Evolutionary conservation across 2,113 vertebrate species (phyloP).

Genomic region (Tympanuchus pallidicinctus): DNA sequence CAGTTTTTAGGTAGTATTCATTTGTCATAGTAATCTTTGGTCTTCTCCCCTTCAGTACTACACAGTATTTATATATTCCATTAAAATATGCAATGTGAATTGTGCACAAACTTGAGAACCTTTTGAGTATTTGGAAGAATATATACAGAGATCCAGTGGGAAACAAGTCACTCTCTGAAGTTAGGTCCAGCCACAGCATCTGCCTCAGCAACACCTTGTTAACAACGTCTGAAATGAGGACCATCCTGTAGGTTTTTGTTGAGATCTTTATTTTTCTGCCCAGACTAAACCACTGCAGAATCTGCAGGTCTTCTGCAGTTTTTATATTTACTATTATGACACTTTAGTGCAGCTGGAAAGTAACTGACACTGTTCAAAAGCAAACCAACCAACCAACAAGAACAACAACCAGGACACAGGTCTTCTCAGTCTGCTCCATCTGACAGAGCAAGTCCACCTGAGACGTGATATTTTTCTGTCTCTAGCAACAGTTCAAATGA

Average conservation of each 20-base stretch:
- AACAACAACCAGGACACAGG: too few relatives aligned
- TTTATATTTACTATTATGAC: neutral
- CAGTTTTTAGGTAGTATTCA: neutral
- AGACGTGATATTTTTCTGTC: neutral
- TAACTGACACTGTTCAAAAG: neutral
- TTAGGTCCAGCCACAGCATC: neutral
- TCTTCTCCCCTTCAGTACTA: neutral
- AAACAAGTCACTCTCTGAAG: neutral
- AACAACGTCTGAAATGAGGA: neutral
- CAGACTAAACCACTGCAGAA: neutral
- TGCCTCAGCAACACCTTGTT: neutral
- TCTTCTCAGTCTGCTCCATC: neutral
- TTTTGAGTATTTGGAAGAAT: neutral
- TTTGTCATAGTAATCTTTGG: neutral
- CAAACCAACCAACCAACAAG: neutral
- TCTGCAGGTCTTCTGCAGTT: neutral
- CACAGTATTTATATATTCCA: neutral
- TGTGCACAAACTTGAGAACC: neutral
- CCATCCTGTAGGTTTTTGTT: neutral
- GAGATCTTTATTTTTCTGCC: neutral
- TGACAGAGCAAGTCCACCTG: neutral
- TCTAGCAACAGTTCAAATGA: neutral
- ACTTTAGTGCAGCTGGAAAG: neutral
- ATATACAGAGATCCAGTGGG: neutral
- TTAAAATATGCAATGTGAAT: neutral